These are phyloP conservation scores for Odontophorus gujanensis DNA, from an alignment of 2,113 vertebrate species.

Conservation along the genomic window DNA sequence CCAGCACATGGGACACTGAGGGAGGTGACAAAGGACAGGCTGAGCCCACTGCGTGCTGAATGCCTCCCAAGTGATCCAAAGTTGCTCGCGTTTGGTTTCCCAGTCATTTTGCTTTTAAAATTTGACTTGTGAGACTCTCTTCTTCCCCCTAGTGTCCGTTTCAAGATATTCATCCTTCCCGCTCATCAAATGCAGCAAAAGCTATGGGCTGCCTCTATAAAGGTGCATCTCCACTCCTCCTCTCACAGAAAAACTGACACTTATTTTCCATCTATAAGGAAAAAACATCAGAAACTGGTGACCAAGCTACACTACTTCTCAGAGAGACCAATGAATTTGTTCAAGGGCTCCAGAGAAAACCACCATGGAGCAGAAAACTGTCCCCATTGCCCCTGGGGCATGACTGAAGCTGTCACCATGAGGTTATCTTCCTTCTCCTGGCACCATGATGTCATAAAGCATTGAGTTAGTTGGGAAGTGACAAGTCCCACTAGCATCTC, in stretches of 20 bases:
- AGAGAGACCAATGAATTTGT: background rate
- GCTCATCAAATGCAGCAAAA: background rate
- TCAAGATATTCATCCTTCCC: background rate
- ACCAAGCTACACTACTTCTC: background rate
- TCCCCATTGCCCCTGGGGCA: background rate
- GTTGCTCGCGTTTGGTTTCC: background rate
- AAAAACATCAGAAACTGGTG: background rate
- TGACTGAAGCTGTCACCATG: background rate
- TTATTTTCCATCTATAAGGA: background rate
- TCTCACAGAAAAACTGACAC: background rate
- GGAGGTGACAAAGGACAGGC: background rate
- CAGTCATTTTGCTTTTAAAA: background rate
- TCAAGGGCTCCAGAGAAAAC: background rate
- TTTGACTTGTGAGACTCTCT: background rate
- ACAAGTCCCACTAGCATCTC: background rate
- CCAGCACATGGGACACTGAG: background rate
- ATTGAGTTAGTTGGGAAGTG: no score
- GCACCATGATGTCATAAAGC: background rate
- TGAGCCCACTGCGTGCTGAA: background rate
- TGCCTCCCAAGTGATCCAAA: rapidly evolving
- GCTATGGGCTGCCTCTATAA: rapidly evolving
- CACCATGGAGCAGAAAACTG: background rate
- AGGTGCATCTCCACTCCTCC: rapidly evolving
- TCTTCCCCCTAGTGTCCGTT: constrained; percentile 46
- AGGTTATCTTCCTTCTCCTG: background rate